Base-by-base conservation (phyloP, 2,888 invertebrate species). In the Amblyjoppa proteus region DNA sequence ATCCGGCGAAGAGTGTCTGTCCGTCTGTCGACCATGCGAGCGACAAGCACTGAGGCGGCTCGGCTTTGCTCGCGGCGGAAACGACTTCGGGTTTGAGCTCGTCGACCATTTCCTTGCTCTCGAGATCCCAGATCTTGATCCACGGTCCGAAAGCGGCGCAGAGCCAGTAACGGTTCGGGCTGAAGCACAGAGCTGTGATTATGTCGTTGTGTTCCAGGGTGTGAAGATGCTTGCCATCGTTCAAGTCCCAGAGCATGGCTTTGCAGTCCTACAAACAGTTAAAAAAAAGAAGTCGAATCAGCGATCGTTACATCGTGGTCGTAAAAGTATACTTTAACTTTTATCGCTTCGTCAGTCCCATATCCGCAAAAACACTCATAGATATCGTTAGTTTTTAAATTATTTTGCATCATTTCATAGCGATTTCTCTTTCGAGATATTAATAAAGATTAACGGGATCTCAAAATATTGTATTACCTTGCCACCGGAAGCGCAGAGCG, bases 101-200 rank as follows among this genome's bases (percentile, higher is more conserved):
- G 94, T 99, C 99, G 89, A 99, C 99, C 96, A 99, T 98, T 94
- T 99, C 98, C 96, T 99, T 99, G 95, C 98, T 99, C 95, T 99
- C 99, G 95, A 99, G 96, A 96, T 99, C 99, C 99, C 99, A 99
- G 94, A 99, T 99, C 95, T 99, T 99, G 94, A 99, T 99, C 91
- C 97, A 97, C 88, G 99, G 98, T 91, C 99, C 99, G 92, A 98
- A 99, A 31, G 99, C 99, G 93, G 99, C 99, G 94, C 99, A 99
- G 88, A 99, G 96, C 99, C 99, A 99, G 94, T 99, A 99, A 93
- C 99, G 97, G 95, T 99, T 99, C 87, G 99, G 99, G 88, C 99
- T 99, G 97, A 99, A 99, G 96, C 99, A 98, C 91, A 99, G 95
- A 5, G 99, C 98, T 91, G 99, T 99, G 95, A 99, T 99, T 94